phyloP scores from a whole-genome alignment of 2,113 vertebrate genomes.

The Percina caprodes region DNA sequence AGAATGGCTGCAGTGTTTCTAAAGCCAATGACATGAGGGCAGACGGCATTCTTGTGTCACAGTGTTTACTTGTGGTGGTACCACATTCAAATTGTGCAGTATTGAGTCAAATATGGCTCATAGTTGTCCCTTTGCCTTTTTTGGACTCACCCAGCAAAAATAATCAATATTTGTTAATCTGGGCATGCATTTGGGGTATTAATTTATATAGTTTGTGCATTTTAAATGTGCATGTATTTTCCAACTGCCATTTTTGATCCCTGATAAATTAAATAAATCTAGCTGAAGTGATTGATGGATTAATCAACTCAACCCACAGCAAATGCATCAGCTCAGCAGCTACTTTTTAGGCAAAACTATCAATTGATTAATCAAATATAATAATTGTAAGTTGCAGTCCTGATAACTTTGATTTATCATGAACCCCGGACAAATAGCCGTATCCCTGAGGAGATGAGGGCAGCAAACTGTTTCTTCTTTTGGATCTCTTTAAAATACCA shows the following conservation, averaged over 20 bases:
- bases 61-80: neutral
- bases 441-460: neutral
- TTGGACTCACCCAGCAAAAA: neutral
- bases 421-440: neutral
- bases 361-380: too few species aligned
- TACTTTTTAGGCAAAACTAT: neutral
- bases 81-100: neutral
- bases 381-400: too few species aligned
- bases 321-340: too few species aligned
- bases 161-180: neutral
- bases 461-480: neutral
- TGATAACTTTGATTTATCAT: neutral
- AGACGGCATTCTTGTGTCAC: neutral
- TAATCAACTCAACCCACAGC: neutral
- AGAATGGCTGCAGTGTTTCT: too few species aligned
- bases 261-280: neutral
- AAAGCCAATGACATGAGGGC: neutral
- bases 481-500: neutral
- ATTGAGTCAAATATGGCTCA: neutral
- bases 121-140: too few species aligned
- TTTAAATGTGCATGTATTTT: neutral
- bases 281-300: neutral
- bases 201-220: neutral
- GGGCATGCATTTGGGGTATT: too few species aligned
- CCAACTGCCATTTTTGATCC: neutral